These are phyloP conservation scores for Scaptomyza parva DNA, from an alignment of 2,888 invertebrate genomes.

Conservation along the genomic window DNA sequence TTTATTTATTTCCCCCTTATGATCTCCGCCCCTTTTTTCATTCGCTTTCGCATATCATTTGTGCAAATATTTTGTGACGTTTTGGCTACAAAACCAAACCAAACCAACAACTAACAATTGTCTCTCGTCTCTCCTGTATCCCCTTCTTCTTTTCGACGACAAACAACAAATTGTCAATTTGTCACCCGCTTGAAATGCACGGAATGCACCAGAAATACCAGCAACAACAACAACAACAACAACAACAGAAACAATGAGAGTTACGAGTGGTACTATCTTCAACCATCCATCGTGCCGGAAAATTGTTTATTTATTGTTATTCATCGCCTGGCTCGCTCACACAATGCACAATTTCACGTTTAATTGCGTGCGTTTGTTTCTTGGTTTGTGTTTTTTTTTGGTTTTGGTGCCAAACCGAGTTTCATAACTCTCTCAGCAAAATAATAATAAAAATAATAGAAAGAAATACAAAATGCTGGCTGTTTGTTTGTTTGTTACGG, in stretches of 20 bases:
- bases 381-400: conserved; percentile 12
- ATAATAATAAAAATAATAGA: not conserved
- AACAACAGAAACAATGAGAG: conserved; percentile 8
- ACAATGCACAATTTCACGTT: conserved; percentile 62
- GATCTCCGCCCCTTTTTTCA: conserved; percentile 11
- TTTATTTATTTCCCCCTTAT: conserved; percentile 10
- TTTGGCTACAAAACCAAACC: conserved; percentile 5
- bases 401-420: conserved; percentile 30
- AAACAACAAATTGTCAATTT: conserved; percentile 61
- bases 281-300: conserved; percentile 52
- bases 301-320: conserved; percentile 63
- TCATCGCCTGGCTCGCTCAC: conserved; percentile 35
- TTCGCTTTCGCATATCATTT: conserved; percentile 4
- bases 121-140: conserved; percentile 18
- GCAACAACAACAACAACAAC: not conserved
- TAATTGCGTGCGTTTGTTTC: conserved; percentile 58
- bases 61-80: conserved; percentile 51
- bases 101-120: conserved; percentile 26
- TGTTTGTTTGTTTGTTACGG: conserved; percentile 16
- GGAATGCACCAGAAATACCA: conserved; percentile 15
- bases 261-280: conserved; percentile 38
- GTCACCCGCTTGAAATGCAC: conserved; percentile 57
- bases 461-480: conserved; percentile 32
- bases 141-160: too few relatives aligned
- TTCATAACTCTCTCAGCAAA: conserved; percentile 14